Evolutionary conservation across 2,113 vertebrate genomes (phyloP), one percentile per base, ranked within the genome.

Genomic region (Fukomys damarensis): DNA sequence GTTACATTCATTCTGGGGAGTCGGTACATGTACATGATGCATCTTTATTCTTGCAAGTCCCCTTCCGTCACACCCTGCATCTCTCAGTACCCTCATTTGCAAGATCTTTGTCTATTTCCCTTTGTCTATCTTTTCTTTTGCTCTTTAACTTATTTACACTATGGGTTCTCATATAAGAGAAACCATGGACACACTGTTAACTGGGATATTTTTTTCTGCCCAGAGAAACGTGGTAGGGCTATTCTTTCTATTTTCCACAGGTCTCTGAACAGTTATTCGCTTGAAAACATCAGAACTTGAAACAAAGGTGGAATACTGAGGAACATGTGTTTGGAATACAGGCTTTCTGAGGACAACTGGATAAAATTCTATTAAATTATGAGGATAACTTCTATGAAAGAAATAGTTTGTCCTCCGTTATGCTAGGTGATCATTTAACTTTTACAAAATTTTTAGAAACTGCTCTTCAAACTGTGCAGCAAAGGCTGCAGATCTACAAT

Each of bases 251-350:
- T 38, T 93, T 92, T 68, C 58, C 41, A 10, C 17, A 32, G 30
- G 38, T 90, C 13, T 93, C 54, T 77, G 41, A 84, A 87, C 79
- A 89, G 30, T n/a, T 85, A 54, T 77, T 95, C 58, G 85, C 63
- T 70, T 92, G 59, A 88, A 92, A 97, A 83, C 59, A 86, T 84
- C 28, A 96, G 82, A 91, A 86, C 54, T 43, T 91, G 72, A 94
- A 43, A 49, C 17, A 74, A 91, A 20, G 20, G 10, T 81, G 59
- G 28, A 20, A 58, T 80, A 38, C 14, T 2, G 16, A 93, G 41
- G 20, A 89, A 28, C 5, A 16, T 2, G 38, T 56, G 7, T 56
- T 74, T 41, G 32, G 58, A 86, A 56, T 68, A 56, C 30, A 84
- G 66, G 38, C 5, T 82, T 19, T 59, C 84, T 41, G 49, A 89